phyloP scores from a whole-genome alignment of 2,113 vertebrate species.

The Apteryx mantelli region DNA sequence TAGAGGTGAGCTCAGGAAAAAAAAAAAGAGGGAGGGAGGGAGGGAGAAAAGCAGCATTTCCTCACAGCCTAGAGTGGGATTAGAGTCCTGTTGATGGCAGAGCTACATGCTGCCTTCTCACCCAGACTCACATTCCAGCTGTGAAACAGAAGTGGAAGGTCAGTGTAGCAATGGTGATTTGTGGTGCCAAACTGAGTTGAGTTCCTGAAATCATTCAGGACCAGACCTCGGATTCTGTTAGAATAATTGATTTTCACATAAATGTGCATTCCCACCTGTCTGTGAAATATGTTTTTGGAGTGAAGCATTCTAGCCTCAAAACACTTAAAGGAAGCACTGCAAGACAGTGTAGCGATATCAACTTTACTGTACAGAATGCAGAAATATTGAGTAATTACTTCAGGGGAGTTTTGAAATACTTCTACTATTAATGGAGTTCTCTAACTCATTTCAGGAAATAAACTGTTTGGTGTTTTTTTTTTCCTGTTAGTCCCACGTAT shows the following conservation, averaged over 20 bases:
- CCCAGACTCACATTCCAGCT: conserved; percentile 18
- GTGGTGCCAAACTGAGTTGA: conserved; percentile 20
- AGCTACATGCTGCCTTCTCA: conserved; percentile 19
- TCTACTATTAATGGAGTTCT: background rate
- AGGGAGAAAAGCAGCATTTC: background rate
- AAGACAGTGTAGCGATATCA: background rate
- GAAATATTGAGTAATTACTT: conserved; percentile 26
- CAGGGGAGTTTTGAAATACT: conserved; percentile 3
- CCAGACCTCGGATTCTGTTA: conserved; percentile 37
- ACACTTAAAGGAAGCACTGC: conserved; percentile 11
- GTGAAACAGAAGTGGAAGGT: conserved; percentile 52
- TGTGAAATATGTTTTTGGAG: conserved; percentile 17
- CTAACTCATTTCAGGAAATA: conserved; percentile 26
- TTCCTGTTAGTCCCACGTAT: conserved; percentile 3
- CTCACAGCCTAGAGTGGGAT: background rate
- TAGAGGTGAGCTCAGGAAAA: background rate
- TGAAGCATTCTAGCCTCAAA: conserved; percentile 19
- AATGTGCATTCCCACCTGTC: conserved; percentile 22
- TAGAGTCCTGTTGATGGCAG: background rate
- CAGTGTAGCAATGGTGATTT: background rate
- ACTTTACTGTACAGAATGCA: background rate
- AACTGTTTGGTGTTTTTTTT: background rate
- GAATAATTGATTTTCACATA: conserved; percentile 74
- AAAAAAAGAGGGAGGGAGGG: background rate
- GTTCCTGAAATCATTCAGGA: conserved; percentile 57